phyloP scores from a whole-genome alignment of 2,888 invertebrate species.

The Elmis aenea region DNA sequence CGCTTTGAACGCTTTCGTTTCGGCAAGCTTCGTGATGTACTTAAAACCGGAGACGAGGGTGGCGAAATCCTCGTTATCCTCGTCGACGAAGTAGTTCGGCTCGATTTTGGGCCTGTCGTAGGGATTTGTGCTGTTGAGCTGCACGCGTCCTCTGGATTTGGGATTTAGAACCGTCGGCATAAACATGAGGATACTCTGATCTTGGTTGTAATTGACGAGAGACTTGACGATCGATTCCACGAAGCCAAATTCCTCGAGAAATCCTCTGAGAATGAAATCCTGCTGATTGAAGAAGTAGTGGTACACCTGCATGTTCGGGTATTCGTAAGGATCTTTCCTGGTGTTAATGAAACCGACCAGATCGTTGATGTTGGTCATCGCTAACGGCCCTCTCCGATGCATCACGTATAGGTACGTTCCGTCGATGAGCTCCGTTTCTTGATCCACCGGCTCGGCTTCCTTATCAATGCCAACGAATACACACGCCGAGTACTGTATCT shows the following conservation, averaged over 20 bases:
- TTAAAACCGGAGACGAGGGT: conserved; percentile 52
- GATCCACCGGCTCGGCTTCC: neutral
- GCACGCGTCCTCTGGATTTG: conserved; percentile 43
- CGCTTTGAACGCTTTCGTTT: conserved; percentile 42
- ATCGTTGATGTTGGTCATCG: conserved; percentile 41
- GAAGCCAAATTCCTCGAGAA: conserved; percentile 28
- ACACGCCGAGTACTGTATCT: conserved; percentile 39
- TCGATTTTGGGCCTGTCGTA: conserved; percentile 34
- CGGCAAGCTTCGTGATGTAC: conserved; percentile 39
- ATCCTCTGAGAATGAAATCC: conserved; percentile 37
- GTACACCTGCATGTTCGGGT: conserved; percentile 28
- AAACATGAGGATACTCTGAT: conserved; percentile 30
- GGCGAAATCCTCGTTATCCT: conserved; percentile 47
- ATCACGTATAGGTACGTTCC: conserved; percentile 48
- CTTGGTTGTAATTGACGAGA: conserved; percentile 29
- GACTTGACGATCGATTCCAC: conserved; percentile 27
- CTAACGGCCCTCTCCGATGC: conserved; percentile 49
- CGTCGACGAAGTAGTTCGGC: conserved; percentile 58
- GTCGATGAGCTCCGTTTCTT: conserved; percentile 16
- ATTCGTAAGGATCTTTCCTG: conserved; percentile 39
- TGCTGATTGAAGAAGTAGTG: conserved; percentile 29
- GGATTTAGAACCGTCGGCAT: conserved; percentile 46
- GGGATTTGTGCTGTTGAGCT: conserved; percentile 51
- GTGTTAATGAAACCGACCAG: conserved; percentile 50
- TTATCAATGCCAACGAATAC: conserved; percentile 24